Evolutionary conservation across 2,797 vertebrate genomes (phyloP), one percentile per base, ranked within the genome.

Genomic region (Erpetoichthys calabaricus): DNA sequence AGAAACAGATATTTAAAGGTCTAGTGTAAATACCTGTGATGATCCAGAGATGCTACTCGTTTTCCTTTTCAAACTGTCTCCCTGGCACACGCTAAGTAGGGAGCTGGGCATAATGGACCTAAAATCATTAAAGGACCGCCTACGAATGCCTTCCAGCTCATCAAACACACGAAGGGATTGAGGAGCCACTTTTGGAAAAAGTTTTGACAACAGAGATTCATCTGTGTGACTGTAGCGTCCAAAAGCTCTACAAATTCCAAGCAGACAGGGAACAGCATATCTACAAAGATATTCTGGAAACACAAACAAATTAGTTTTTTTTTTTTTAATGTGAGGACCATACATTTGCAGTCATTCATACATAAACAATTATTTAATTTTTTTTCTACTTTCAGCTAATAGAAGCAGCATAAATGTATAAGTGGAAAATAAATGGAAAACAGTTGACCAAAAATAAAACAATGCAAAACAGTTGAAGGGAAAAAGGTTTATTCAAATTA

Each of bases 41-140:
- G 87, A 80, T 62, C 85, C 91, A 72, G 87, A 88, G 2, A 88
- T 76, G 0, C 90, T 91, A 72, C 86, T 84, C 51, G 85, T 68
- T 70, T 94, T 97, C 42, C 85, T 83, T 56, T 80, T 86, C 50
- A 93, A 70, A 0, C 87, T 82, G 68, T 96, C 95, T 47, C 86
- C 86, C 74, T 93, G 91, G 68, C 86, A 97, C 61, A 85, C 91
- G 0, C 84, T 83, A 51, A 99, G 86, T 50, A 98, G 66, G 4
- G 91, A 94, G 79, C 88, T 93, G 5, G 96, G 95, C 60, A 99
- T 77, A 79, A 99, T 99, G 56, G 96, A 95, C 59, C 95, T 86
- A 72, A 99, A 99, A 67, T 99, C 96, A 5, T 92, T 97, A 70
- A 99, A 98, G 47, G 95, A 99, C 9, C 92, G 84, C 0, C 94